Conservation (phyloP, 2,888 invertebrate species). For the Gandaritis pyraliata region DNA sequence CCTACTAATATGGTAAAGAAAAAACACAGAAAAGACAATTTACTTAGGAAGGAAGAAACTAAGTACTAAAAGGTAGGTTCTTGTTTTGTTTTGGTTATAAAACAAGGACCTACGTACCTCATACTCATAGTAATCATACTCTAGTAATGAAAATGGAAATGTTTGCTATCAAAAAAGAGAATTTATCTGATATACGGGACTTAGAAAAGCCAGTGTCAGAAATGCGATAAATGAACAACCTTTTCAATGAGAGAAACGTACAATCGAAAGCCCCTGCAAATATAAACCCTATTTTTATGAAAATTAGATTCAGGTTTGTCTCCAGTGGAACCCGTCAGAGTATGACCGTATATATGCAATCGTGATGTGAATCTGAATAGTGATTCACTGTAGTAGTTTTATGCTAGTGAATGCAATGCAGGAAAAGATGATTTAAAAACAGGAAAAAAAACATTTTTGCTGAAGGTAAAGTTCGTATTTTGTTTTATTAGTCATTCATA, state of each 20-base stretch:
- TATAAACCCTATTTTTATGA: conserved; percentile 13
- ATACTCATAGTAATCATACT: too few species aligned
- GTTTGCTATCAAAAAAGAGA: too few species aligned
- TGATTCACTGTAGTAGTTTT: conserved; percentile 41
- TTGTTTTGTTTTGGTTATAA: too few species aligned
- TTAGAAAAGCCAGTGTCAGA: background rate
- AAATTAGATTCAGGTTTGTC: background rate
- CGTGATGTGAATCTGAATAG: conserved; percentile 56
- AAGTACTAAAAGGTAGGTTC: too few species aligned
- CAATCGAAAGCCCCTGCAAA: background rate
- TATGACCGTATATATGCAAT: conserved; percentile 29
- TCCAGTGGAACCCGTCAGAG: background rate
- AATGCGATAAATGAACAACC: conserved; percentile 16
- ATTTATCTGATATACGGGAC: too few species aligned
- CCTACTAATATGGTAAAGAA: too few species aligned
- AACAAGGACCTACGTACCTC: too few species aligned
- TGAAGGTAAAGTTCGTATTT: background rate
- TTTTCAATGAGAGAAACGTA: conserved; percentile 13
- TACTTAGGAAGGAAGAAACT: too few species aligned
- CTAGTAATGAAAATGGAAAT: too few species aligned
- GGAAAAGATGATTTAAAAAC: conserved; percentile 19
- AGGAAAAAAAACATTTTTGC: conserved; percentile 25
- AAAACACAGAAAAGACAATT: too few species aligned
- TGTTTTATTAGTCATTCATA: background rate
- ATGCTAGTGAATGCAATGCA: conserved; percentile 33